phyloP scores from a whole-genome alignment of 2,113 vertebrate species.

The Centrocercus urophasianus region DNA sequence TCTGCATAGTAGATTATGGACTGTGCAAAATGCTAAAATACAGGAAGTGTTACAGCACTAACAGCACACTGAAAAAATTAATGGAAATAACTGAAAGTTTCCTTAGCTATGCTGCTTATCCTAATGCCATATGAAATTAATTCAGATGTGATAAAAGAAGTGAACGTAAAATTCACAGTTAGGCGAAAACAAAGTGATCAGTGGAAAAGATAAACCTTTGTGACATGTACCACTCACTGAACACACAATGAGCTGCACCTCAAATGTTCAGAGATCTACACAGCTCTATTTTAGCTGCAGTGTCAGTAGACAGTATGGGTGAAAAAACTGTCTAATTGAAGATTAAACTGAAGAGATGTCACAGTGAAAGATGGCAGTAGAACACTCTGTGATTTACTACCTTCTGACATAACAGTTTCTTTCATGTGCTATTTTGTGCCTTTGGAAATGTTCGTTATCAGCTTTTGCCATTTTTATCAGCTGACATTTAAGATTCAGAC shows the following conservation, averaged over 20 bases:
- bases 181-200: background rate
- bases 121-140: background rate
- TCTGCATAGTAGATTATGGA: background rate
- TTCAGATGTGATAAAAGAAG: background rate
- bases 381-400: background rate
- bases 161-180: background rate
- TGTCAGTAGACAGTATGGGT: background rate
- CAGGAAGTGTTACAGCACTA: background rate
- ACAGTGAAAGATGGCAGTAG: background rate
- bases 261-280: background rate
- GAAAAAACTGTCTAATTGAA: background rate
- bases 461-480: background rate
- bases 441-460: background rate
- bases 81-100: background rate
- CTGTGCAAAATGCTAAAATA: background rate
- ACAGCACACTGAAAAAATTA: background rate
- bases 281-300: background rate
- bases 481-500: slow-evolving; percentile 13
- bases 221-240: background rate
- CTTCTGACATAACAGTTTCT: background rate
- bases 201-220: background rate
- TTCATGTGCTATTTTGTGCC: background rate
- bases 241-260: background rate
- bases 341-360: background rate
- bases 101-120: background rate